Conservation (phyloP, 2,113 vertebrate species). For the Anguilla japonica region DNA sequence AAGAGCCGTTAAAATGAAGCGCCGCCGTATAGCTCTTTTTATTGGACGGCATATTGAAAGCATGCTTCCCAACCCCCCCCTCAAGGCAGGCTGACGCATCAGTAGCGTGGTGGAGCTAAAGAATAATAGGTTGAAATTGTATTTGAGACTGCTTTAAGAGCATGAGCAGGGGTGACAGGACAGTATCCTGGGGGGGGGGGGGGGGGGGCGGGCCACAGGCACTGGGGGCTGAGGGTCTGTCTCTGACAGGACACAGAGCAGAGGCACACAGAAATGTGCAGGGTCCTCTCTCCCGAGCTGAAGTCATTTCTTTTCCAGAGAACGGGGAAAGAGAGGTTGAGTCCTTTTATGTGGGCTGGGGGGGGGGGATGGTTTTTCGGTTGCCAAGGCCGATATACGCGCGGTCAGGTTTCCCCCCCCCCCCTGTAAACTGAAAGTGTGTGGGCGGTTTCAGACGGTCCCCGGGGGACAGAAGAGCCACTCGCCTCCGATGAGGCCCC, state of each 20-base stretch:
- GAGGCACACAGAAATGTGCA: conserved; percentile 2
- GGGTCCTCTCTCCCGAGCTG: background rate
- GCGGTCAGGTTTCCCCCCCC: background rate
- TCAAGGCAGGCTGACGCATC: conserved; percentile 56
- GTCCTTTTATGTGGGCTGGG: conserved; percentile 29
- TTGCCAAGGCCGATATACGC: conserved; percentile 36
- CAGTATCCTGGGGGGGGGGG: conserved; percentile 20
- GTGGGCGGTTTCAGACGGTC: background rate
- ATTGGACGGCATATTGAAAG: conserved; percentile 68
- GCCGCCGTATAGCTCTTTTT: conserved; percentile 67
- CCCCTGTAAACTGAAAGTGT: background rate
- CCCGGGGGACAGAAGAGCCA: background rate
- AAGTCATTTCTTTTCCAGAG: conserved; percentile 30
- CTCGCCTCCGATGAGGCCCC: background rate
- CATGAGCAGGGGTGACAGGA: conserved; percentile 54
- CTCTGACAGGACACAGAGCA: conserved; percentile 43
- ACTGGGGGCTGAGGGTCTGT: conserved; percentile 47
- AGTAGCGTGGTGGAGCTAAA: conserved; percentile 57
- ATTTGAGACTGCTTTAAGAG: conserved; percentile 27
- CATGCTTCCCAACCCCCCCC: conserved; percentile 45
- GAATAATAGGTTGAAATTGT: conserved; percentile 37
- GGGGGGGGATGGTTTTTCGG: background rate
- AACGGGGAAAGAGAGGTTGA: conserved; percentile 34
- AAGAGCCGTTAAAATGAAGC: conserved; percentile 74
- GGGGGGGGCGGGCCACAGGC: conserved; percentile 42